Evolutionary conservation across 2,797 vertebrate genomes (phyloP), one percentile per base, ranked within the genome.

Genomic region (Mus caroli): DNA sequence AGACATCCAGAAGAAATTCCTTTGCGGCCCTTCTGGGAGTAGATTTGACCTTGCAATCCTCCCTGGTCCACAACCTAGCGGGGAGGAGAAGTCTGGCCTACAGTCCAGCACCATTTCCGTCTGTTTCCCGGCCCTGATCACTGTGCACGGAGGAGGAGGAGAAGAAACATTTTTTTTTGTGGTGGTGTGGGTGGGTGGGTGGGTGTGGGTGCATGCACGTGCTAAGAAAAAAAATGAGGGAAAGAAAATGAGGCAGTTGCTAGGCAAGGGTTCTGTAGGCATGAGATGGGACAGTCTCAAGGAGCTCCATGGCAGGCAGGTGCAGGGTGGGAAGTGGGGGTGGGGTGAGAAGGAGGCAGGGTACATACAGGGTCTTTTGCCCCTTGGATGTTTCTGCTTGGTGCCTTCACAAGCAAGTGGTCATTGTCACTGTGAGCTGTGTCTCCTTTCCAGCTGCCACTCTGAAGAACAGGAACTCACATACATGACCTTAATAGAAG

Each of bases 91-190:
- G 46, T 58, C 56, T 2, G 0, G 50, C 71, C n/a, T 14, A 52
- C 34, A 54, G 67, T 17, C 37, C n/a, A 26, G 69, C 0, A 13
- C 1, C 0, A 15, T 34, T 26, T 20, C 46, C 15, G 13, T 43
- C 93, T n/a, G 83, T 56, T 91, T 90, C 92, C 77, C 69, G 88
- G 75, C 56, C 31, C 76, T 24, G 71, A 75, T 52, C 6, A n/a
- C 62, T 73, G 58, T n/a, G 4, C 0, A 28, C 6, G 50, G 85
- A 86, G 90, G 20, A 86, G 90, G 20, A 82, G 88, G 77, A 83
- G 64, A 90, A 78, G 69, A 86, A 89, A 90, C 26, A 62, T 92
- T 95, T 92, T 75, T 75, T 96, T 82, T 50, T 67, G 73, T 76
- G 17, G 67, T 31, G 54, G 17, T 46, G 46, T 46, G 4, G 10